Base-by-base conservation (phyloP, 2,888 invertebrate genomes). In the Mycalesis mineus region DNA sequence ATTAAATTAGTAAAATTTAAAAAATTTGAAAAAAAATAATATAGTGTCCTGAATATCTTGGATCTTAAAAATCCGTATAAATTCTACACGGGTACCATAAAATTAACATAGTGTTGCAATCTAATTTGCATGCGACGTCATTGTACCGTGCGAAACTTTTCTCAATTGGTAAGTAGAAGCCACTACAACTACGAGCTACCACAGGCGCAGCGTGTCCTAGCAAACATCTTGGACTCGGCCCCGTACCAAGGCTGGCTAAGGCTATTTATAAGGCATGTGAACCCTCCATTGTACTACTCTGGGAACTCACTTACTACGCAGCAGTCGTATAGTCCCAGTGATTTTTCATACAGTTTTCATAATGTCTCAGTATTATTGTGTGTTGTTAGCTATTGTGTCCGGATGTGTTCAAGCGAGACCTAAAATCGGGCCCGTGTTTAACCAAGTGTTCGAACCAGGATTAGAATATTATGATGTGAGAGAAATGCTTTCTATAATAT, bases 381-480 rank as follows among this genome's bases (percentile, higher is more conserved):
- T 82, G 31, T 56, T 80, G 52, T 66, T 83, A 28, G 69, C 72
- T 14, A 67, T 80, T 57, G 67, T 80, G 64, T 65, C 78, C 39
- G 74, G 76, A 65, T 74, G 66, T 44, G 73, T 70, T 49, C 68
- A 77, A 7, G 79, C 81, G 37, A 75, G 68, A 28, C 78, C 83
- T 2, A 82, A 82, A 63, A 60, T 78, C 31, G 68, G 69, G 54
- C 61, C 66, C 6, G 75, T 71, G 39, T 80, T 73, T 13, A 70
- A 72, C 62, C 89, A 88, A 60, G 84, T 80, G 67, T 91, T 88
- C 64, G 88, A 88, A 48, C 77, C 78, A 17, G 80, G 77, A 68
- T 82, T 85, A 65, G 80, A 92, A 61, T 91, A 92, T 76, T 92
- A 92, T 79, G 91, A 92, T 80, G 93, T 93, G 86, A 92, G 92